phyloP scores from a whole-genome alignment of 2,888 invertebrate genomes.

The Fragum sueziense region DNA sequence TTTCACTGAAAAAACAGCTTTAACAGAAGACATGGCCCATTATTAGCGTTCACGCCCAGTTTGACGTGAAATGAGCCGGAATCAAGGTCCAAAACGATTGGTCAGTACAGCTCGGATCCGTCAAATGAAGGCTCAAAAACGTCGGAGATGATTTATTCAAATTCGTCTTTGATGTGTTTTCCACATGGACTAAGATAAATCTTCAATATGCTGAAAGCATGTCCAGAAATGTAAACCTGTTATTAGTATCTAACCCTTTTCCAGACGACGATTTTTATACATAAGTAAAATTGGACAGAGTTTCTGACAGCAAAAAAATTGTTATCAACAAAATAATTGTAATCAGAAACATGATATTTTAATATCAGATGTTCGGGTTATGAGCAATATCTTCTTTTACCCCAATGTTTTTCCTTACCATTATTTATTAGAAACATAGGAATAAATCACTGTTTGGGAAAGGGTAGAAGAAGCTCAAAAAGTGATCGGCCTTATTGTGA shows the following conservation, averaged over 20 bases:
- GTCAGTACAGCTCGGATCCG: constrained; percentile 3
- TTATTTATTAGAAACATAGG: no score
- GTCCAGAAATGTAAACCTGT: not conserved
- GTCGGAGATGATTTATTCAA: constrained; percentile 24
- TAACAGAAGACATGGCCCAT: constrained; percentile 1
- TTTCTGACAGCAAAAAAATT: not conserved
- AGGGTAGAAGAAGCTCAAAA: no score
- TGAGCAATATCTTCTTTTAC: not conserved
- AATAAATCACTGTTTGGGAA: no score
- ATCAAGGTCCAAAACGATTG: constrained; percentile 11
- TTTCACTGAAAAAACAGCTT: not conserved
- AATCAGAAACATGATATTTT: no score
- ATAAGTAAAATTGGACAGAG: not conserved
- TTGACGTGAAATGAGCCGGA: constrained; percentile 3
- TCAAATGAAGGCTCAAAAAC: constrained; percentile 10
- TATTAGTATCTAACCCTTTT: not conserved
- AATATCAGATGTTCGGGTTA: no score
- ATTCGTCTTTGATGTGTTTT: constrained; percentile 18
- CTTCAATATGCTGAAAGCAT: not conserved
- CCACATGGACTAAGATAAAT: constrained; percentile 17
- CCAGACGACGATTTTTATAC: not conserved
- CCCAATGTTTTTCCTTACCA: constrained; percentile 7
- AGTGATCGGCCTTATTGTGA: no score
- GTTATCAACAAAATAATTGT: no score
- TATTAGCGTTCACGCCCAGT: constrained; percentile 8